These are phyloP conservation scores for Lithobates sylvaticus DNA, from an alignment of 2,797 vertebrate species.

Conservation along the genomic window DNA sequence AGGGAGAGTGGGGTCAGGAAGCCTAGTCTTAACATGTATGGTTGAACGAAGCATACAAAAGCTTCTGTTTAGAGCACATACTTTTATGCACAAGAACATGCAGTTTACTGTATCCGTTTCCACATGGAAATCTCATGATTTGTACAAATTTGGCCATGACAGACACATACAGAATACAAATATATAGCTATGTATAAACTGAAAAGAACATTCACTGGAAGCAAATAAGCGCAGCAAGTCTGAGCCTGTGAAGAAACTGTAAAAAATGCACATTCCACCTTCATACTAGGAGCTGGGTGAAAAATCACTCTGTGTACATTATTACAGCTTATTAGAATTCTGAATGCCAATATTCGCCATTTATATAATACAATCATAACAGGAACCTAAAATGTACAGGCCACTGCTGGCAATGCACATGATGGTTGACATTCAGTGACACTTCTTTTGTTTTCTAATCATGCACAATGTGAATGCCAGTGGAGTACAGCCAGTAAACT, in stretches of 20 bases:
- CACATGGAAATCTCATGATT: too few relatives aligned
- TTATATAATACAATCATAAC: background rate
- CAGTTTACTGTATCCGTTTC: too few relatives aligned
- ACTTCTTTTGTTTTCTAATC: constrained; percentile 15
- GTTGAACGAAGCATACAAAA: too few relatives aligned
- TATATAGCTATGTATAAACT: background rate
- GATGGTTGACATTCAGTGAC: constrained; percentile 5
- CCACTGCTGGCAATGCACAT: background rate
- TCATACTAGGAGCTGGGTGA: background rate
- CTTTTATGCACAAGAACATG: background rate
- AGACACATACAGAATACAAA: background rate
- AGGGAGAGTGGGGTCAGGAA: background rate
- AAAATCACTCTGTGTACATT: background rate
- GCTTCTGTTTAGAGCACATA: background rate
- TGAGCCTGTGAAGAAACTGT: background rate
- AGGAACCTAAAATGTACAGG: background rate
- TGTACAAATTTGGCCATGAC: too few relatives aligned
- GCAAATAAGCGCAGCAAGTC: constrained; percentile 1
- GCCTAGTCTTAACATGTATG: too few relatives aligned
- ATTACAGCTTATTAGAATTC: background rate
- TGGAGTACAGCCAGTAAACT: constrained; percentile 72
- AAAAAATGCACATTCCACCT: constrained; percentile 18
- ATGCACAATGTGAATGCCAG: constrained; percentile 65
- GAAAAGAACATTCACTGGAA: background rate
- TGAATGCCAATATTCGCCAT: background rate